phyloP scores from a whole-genome alignment of 2,113 vertebrate species.

The Actenoides hombroni region DNA sequence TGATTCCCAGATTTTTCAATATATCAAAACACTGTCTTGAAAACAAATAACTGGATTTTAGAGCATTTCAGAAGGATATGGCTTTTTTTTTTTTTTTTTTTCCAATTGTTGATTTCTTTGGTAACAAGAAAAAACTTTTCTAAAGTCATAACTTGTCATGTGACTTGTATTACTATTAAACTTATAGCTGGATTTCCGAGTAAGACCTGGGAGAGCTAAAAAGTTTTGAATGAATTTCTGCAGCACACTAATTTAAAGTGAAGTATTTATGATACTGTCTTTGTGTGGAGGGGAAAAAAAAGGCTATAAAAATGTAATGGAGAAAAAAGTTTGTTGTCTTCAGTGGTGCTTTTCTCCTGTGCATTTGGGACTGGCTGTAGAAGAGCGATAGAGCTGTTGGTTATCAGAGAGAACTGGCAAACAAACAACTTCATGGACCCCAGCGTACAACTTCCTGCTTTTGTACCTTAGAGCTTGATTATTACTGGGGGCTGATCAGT shows the following conservation, averaged over 20 bases:
- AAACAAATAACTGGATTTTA: background rate
- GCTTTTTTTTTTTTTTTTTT: background rate
- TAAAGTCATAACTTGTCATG: background rate
- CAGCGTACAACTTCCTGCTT: background rate
- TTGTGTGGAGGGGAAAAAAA: background rate
- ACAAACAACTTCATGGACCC: background rate
- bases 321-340: background rate
- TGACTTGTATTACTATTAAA: background rate
- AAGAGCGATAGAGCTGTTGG: background rate
- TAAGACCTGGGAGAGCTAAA: background rate
- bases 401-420: background rate
- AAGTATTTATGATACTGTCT: background rate
- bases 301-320: background rate
- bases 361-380: background rate
- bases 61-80: background rate
- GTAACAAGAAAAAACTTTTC: background rate
- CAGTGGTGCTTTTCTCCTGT: background rate
- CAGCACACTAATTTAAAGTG: background rate
- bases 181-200: background rate
- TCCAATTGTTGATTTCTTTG: background rate
- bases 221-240: background rate
- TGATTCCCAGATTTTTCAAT: rapidly evolving
- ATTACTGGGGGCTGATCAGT: background rate
- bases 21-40: background rate
- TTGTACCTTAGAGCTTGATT: background rate